Conservation (phyloP, 2,113 vertebrate genomes). For the Strigops habroptila region DNA sequence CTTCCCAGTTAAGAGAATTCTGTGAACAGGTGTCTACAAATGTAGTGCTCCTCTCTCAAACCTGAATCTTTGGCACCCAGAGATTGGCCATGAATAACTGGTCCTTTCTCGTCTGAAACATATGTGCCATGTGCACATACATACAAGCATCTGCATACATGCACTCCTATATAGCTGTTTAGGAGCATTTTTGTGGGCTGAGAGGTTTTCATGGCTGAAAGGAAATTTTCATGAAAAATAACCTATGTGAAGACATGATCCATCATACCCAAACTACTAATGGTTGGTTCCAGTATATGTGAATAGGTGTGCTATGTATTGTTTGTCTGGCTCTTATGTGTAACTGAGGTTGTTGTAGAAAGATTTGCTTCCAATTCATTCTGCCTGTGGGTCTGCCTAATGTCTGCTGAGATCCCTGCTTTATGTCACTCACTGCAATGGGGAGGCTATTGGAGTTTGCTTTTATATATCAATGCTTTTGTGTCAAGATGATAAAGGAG, state of each 20-base stretch:
- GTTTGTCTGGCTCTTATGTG: neutral
- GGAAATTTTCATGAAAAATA: neutral
- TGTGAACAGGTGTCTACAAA: neutral
- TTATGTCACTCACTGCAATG: neutral
- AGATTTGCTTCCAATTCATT: slow-evolving; percentile 11
- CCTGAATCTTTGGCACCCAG: neutral
- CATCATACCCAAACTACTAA: neutral
- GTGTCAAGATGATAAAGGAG: neutral
- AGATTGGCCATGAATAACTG: neutral
- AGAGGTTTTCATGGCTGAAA: neutral
- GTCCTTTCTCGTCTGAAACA: neutral
- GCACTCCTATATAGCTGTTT: neutral
- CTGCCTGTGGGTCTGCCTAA: neutral
- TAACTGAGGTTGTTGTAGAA: slow-evolving; percentile 29
- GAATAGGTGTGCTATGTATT: slow-evolving; percentile 2
- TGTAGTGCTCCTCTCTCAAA: neutral
- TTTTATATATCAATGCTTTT: neutral
- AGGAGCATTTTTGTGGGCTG: neutral
- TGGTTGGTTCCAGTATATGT: neutral
- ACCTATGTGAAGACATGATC: neutral
- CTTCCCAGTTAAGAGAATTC: neutral
- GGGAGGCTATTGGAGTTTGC: neutral
- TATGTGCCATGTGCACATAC: neutral
- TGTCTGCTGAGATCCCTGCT: slow-evolving; percentile 11
- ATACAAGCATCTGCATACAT: neutral